Percentiles rank a stretch among this genome's conserved stretches.
These are phyloP conservation scores for Drosophila rufa DNA, from an alignment of 1,140 invertebrate genomes.

Conservation along the genomic window DNA sequence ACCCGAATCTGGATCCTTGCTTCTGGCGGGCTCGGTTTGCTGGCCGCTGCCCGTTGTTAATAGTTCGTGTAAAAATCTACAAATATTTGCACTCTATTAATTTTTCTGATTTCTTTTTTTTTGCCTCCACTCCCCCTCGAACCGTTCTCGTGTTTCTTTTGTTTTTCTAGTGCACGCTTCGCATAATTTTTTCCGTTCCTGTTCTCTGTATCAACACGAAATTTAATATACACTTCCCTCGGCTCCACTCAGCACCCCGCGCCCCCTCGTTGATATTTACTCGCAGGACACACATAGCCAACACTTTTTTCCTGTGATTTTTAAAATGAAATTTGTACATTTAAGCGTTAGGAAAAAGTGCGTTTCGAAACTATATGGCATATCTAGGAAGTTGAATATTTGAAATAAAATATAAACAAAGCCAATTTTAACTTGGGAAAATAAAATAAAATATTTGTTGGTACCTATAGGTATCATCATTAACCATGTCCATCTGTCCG, in stretches of 20 bases:
- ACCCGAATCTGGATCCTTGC: slow-evolving; percentile 36
- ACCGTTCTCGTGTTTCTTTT: slow-evolving; percentile 58
- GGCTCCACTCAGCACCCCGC: not conserved
- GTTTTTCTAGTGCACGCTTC: slow-evolving; percentile 75
- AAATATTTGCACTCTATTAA: slow-evolving; percentile 84
- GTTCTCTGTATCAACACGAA: slow-evolving; percentile 63
- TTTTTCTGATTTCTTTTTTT: slow-evolving; percentile 68
- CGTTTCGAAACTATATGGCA: not conserved
- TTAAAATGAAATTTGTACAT: slow-evolving; percentile 67
- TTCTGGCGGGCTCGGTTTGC: slow-evolving; percentile 45
- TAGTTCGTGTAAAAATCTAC: slow-evolving; percentile 85
- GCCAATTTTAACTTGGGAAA: too few relatives aligned
- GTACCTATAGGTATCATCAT: too few relatives aligned
- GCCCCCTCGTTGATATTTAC: slow-evolving; percentile 54
- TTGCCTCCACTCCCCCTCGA: slow-evolving; percentile 5
- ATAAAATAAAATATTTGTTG: too few relatives aligned
- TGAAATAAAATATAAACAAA: not conserved
- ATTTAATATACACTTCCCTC: slow-evolving; percentile 69
- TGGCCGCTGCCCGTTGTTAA: slow-evolving; percentile 56
- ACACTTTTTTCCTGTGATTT: slow-evolving; percentile 42
- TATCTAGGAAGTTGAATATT: not conserved
- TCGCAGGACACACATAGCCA: slow-evolving; percentile 39
- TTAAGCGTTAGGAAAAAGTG: slow-evolving; percentile 39
- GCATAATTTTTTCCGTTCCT: slow-evolving; percentile 57
- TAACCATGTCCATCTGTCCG: too few relatives aligned